Base-by-base conservation (phyloP, 1,140 invertebrate genomes). In the Rhynchophorus ferrugineus region DNA sequence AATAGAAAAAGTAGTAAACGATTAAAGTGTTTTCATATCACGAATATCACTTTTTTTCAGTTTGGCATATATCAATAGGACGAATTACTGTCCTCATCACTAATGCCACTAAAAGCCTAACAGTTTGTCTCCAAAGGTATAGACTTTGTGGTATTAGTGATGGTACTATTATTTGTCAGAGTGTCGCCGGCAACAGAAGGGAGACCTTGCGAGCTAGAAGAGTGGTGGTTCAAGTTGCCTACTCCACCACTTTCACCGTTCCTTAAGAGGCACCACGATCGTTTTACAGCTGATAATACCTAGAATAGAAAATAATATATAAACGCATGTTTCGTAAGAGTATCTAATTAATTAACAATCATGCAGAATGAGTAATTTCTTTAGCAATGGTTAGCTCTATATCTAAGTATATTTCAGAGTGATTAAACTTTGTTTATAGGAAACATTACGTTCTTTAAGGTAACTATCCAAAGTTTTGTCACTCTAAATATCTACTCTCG, bases 121-220 rank as follows among this genome's bases (percentile, higher is more conserved):
- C 77, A 78, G 48, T 76, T 77, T 16, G 77, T 79, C 47, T 79
- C 76, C 53, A 78, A 62, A 11, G 76, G 75, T 13, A 72, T 14
- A 56, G 62, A 66, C 50, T 67, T 67, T 6, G 63, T 63, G 18
- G 63, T 66, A 61, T 82, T 81, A 51, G 82, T 81, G 45, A 78
- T 77, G 21, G 82, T 84, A 38, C 54, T 64, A 22, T 60, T 78
- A 20, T 82, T 64, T 59, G 81, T 81, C 50, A 82, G 79, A 45
- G 77, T 77, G 33, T 80, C 82, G 62, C 84, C 84, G 19, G 82
- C 83, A 71, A 85, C 78, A 20, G 85, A 88, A 17, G 84, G 84
- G 68, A 84, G 73, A 16, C 84, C 85, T 67, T 87, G 83, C 20
- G 84, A 87, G 53, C 79, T 82, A 47, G 73, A 74, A 50, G 81